phyloP scores from a whole-genome alignment of 2,888 invertebrate genomes.

The Petrolisthes manimaculis region DNA sequence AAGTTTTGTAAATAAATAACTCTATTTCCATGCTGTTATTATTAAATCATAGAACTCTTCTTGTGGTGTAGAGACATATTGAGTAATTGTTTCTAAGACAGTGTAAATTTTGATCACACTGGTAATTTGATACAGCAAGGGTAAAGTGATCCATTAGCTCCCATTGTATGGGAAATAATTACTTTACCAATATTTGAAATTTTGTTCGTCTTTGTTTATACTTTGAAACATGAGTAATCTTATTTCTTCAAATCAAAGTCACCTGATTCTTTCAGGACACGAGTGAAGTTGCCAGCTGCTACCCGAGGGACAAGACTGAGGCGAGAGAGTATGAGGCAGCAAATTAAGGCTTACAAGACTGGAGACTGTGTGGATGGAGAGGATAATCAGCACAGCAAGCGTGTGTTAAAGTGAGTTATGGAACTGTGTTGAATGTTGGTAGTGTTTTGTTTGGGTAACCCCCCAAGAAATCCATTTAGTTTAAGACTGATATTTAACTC shows the following conservation, averaged over 20 bases:
- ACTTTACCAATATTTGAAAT: too few relatives aligned
- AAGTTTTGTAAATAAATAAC: too few relatives aligned
- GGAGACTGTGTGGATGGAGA: slow-evolving; percentile 10
- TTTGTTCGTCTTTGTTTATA: background rate
- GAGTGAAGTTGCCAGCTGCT: slow-evolving; percentile 56
- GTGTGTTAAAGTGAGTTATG: slow-evolving; percentile 37
- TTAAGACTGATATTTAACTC: background rate
- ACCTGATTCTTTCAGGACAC: slow-evolving; percentile 33
- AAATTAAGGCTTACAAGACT: slow-evolving; percentile 36
- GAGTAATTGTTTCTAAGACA: too few relatives aligned
- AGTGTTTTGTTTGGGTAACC: background rate
- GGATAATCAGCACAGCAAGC: background rate
- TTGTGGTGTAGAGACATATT: too few relatives aligned
- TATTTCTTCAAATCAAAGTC: background rate
- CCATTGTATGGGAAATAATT: too few relatives aligned
- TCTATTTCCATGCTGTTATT: too few relatives aligned
- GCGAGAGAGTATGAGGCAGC: slow-evolving; percentile 56
- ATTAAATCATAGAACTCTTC: too few relatives aligned
- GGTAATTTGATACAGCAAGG: too few relatives aligned
- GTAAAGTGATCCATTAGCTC: too few relatives aligned
- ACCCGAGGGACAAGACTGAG: slow-evolving; percentile 34
- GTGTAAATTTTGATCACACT: too few relatives aligned
- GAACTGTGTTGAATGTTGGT: background rate
- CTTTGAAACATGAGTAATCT: background rate
- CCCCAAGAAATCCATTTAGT: too few relatives aligned